phyloP scores from a whole-genome alignment of 2,113 vertebrate genomes.

The Lethenteron reissneri region DNA sequence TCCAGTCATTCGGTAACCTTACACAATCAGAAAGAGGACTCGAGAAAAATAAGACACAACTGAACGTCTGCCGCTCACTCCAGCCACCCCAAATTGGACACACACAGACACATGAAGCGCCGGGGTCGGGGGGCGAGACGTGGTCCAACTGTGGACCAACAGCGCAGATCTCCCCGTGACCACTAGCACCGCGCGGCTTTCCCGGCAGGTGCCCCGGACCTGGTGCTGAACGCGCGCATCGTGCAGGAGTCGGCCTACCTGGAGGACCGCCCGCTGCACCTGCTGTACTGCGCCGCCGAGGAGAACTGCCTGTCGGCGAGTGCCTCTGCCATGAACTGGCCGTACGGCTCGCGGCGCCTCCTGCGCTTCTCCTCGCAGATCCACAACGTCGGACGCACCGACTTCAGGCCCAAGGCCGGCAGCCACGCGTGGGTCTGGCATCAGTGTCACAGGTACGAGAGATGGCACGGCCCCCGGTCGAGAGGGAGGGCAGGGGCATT shows the following conservation, averaged over 20 bases:
- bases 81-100: too few species aligned
- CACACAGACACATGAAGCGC: too few species aligned
- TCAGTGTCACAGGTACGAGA: conserved; percentile 63
- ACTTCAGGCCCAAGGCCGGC: conserved; percentile 82
- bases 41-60: too few species aligned
- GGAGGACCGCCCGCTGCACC: conserved; percentile 83
- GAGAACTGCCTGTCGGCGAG: conserved; percentile 74
- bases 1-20: too few species aligned
- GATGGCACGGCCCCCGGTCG: neutral
- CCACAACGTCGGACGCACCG: conserved; percentile 70
- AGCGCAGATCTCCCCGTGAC: too few species aligned
- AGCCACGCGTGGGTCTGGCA: conserved; percentile 98
- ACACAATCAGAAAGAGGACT: too few species aligned
- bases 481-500: neutral
- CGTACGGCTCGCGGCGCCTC: conserved; percentile 73
- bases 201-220: conserved; percentile 54
- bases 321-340: conserved; percentile 69
- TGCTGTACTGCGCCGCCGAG: conserved; percentile 81
- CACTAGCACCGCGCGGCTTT: too few species aligned
- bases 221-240: conserved; percentile 52
- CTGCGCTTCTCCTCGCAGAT: conserved; percentile 97
- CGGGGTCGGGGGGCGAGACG: too few species aligned
- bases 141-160: too few species aligned
- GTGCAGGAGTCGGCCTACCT: conserved; percentile 85
- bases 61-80: too few species aligned